phyloP scores from a whole-genome alignment of 2,797 vertebrate species.

The Ctenopoma kingsleyae region DNA sequence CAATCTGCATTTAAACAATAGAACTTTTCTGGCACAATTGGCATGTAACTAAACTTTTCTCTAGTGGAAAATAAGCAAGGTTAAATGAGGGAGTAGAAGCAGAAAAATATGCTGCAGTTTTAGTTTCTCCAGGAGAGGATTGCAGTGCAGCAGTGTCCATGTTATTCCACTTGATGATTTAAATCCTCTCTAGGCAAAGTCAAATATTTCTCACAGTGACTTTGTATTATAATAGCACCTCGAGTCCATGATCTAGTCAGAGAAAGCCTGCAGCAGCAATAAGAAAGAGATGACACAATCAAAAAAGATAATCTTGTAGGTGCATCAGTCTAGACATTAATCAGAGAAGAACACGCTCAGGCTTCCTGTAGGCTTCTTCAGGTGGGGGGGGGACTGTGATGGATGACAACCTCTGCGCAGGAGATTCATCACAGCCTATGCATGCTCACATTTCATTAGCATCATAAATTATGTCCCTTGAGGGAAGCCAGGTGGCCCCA shows the following conservation, averaged over 20 bases:
- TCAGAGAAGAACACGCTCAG: slow-evolving; percentile 60
- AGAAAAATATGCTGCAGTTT: slow-evolving; percentile 13
- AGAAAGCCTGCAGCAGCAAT: slow-evolving; percentile 63
- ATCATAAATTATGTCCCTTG: slow-evolving; percentile 74
- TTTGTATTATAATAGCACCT: slow-evolving; percentile 58
- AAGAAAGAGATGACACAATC: slow-evolving; percentile 76
- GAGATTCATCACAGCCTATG: slow-evolving; percentile 76
- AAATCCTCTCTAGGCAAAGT: slow-evolving; percentile 57
- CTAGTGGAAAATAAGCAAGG: slow-evolving; percentile 51
- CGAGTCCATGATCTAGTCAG: slow-evolving; percentile 59
- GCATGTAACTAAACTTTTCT: slow-evolving; percentile 51
- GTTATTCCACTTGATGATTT: slow-evolving; percentile 49
- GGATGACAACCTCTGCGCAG: slow-evolving; percentile 67
- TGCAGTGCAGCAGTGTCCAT: slow-evolving; percentile 16
- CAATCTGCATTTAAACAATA: slow-evolving; percentile 75
- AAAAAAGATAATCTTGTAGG: slow-evolving; percentile 73
- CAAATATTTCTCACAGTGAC: slow-evolving; percentile 62
- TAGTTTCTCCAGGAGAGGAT: not conserved
- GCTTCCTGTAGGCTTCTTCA: slow-evolving; percentile 60
- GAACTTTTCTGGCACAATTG: slow-evolving; percentile 62
- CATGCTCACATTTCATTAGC: slow-evolving; percentile 78
- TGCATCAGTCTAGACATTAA: slow-evolving; percentile 73
- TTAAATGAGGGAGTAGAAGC: slow-evolving; percentile 33
- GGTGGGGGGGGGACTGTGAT: slow-evolving; percentile 57
- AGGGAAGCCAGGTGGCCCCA: slow-evolving; percentile 66